Evolutionary conservation across 2,888 invertebrate species (phyloP).

Genomic region (Volucella inanis): DNA sequence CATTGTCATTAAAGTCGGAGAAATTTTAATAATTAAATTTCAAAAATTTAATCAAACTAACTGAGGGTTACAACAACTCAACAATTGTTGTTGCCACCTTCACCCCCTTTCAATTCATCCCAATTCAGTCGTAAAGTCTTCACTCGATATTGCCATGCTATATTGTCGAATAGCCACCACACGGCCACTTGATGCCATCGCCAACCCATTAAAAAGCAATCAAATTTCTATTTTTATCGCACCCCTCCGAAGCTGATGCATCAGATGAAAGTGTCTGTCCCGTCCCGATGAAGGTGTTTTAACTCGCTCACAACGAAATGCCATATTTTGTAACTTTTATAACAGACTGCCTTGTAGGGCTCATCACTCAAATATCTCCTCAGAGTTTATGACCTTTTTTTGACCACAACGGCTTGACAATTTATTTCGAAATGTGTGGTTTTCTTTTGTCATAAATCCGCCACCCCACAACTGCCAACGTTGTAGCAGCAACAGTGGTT

Average conservation of each 20-base stretch:
- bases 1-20: constrained; percentile 2
- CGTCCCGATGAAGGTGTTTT: constrained; percentile 42
- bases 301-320: constrained; percentile 41
- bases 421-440: constrained; percentile 47
- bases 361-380: constrained; percentile 56
- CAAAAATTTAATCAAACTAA: constrained; percentile 31
- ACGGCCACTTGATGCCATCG: constrained; percentile 41
- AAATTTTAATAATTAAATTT: constrained; percentile 42
- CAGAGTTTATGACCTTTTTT: constrained; percentile 48
- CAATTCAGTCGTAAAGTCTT: constrained; percentile 33
- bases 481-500: neutral
- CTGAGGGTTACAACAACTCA: neutral
- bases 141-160: neutral
- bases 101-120: constrained; percentile 47
- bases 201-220: constrained; percentile 59
- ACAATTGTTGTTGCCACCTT: constrained; percentile 47
- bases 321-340: constrained; percentile 44
- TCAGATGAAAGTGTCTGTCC: neutral
- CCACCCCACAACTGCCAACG: neutral
- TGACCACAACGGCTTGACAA: constrained; percentile 28
- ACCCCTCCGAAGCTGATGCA: constrained; percentile 9
- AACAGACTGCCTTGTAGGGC: constrained; percentile 27
- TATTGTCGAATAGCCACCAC: constrained; percentile 4
- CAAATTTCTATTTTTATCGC: constrained; percentile 64
- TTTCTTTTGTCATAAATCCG: constrained; percentile 8